Conservation (phyloP, 2,113 vertebrate genomes). For the Microcebus tavaratra region DNA sequence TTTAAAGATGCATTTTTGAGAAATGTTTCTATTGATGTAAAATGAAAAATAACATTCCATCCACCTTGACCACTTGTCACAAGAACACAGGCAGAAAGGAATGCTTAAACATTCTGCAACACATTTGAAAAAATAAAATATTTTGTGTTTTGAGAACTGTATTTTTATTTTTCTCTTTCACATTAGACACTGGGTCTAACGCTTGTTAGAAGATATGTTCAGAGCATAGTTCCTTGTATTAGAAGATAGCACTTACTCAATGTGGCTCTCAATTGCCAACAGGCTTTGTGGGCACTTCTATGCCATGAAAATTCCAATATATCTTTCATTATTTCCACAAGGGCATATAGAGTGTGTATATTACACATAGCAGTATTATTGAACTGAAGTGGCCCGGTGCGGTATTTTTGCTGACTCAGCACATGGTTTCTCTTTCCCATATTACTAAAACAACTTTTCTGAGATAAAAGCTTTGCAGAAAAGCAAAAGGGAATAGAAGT, state of each 20-base stretch:
- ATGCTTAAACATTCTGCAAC: constrained; percentile 45
- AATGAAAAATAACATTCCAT: constrained; percentile 41
- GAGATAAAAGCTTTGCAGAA: constrained; percentile 75
- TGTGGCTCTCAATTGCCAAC: constrained; percentile 26
- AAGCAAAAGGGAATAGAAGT: constrained; percentile 63
- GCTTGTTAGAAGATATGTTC: neutral
- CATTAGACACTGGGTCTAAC: constrained; percentile 28
- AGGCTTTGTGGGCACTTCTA: constrained; percentile 54
- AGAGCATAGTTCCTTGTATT: constrained; percentile 43
- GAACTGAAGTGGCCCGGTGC: constrained; percentile 48
- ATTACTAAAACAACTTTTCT: constrained; percentile 85
- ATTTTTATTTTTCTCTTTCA: constrained; percentile 56
- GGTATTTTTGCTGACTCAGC: constrained; percentile 81
- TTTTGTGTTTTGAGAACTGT: constrained; percentile 15
- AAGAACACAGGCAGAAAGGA: constrained; percentile 23
- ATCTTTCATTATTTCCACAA: constrained; percentile 77
- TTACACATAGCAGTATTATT: constrained; percentile 75
- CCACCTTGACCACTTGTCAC: constrained; percentile 27
- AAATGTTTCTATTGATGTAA: constrained; percentile 67
- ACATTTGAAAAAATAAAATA: neutral
- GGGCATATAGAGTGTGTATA: constrained; percentile 45
- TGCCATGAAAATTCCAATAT: constrained; percentile 59
- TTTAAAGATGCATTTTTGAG: constrained; percentile 64
- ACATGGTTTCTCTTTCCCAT: constrained; percentile 80
- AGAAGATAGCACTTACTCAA: constrained; percentile 64